Evolutionary conservation across 2,888 invertebrate genomes (phyloP).

Genomic region (Plebejus argus): DNA sequence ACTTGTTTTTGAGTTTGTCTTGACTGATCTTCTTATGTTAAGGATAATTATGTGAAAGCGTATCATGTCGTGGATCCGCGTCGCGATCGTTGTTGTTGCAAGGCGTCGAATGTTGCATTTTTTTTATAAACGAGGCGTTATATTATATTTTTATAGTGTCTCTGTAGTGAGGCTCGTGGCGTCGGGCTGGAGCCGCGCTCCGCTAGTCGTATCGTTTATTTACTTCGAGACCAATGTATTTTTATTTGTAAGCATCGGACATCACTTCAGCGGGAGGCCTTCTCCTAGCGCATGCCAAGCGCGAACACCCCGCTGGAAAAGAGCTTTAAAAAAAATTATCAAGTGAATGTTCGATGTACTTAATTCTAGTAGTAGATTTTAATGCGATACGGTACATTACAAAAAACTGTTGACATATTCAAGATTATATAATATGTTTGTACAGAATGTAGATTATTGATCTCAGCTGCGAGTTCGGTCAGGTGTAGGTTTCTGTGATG

Average conservation of each 20-base stretch:
- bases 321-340: conserved; percentile 65
- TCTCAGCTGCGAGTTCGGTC: conserved; percentile 71
- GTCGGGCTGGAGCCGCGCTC: conserved; percentile 54
- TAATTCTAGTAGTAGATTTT: conserved; percentile 72
- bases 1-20: conserved; percentile 41
- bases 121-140: conserved; percentile 63
- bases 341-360: conserved; percentile 52
- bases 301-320: conserved; percentile 52
- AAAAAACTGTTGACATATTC: conserved; percentile 70
- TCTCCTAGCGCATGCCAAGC: conserved; percentile 40
- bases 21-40: conserved; percentile 43
- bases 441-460: conserved; percentile 74
- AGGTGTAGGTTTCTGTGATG: conserved; percentile 74
- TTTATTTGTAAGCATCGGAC: conserved; percentile 60
- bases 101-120: conserved; percentile 59
- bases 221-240: conserved; percentile 76
- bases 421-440: conserved; percentile 76
- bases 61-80: conserved; percentile 42
- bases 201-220: conserved; percentile 73
- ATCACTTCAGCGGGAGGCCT: conserved; percentile 50
- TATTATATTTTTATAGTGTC: conserved; percentile 55
- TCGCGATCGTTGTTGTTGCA: conserved; percentile 46
- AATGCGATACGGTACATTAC: conserved; percentile 68
- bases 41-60: conserved; percentile 37
- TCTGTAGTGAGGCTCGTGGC: conserved; percentile 51